phyloP scores from a whole-genome alignment of 2,113 vertebrate species.

The Forbesichthys agassizii region DNA sequence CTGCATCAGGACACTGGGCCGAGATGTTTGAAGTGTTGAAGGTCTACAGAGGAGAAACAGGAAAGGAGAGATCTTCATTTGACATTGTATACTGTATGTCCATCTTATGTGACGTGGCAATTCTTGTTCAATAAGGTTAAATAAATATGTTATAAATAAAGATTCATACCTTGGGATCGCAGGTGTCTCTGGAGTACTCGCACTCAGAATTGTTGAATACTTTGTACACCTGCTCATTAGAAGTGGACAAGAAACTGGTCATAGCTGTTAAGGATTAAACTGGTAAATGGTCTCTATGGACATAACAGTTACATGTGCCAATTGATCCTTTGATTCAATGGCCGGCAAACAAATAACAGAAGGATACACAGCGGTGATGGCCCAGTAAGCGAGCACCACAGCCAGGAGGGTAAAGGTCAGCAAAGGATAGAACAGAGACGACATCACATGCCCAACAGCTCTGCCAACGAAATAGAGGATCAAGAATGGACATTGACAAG shows the following conservation, averaged over 20 bases:
- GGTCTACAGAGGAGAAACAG: constrained; percentile 63
- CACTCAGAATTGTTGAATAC: constrained; percentile 80
- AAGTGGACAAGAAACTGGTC: constrained; percentile 90
- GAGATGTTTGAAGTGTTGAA: constrained; percentile 79
- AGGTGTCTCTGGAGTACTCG: constrained; percentile 71
- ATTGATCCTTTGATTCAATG: neutral
- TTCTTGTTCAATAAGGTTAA: too few relatives aligned
- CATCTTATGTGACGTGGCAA: too few relatives aligned
- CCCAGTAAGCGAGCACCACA: constrained; percentile 93
- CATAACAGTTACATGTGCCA: neutral
- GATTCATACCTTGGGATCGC: constrained; percentile 80
- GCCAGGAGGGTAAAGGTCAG: constrained; percentile 88
- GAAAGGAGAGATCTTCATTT: constrained; percentile 1
- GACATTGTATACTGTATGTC: too few relatives aligned
- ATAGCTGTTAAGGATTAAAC: constrained; percentile 65
- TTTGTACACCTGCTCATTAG: constrained; percentile 88
- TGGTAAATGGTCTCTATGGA: neutral
- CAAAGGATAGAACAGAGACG: constrained; percentile 86
- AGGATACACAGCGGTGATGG: constrained; percentile 94
- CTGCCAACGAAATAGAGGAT: constrained; percentile 61
- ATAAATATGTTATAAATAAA: too few relatives aligned
- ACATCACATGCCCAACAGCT: constrained; percentile 90
- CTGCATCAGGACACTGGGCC: constrained; percentile 76
- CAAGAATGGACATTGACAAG: neutral
- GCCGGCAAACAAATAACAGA: constrained; percentile 1